Evolutionary conservation across 2,797 vertebrate species (phyloP), one percentile per base, ranked within the genome.

Genomic region (Etheostoma nigrum): DNA sequence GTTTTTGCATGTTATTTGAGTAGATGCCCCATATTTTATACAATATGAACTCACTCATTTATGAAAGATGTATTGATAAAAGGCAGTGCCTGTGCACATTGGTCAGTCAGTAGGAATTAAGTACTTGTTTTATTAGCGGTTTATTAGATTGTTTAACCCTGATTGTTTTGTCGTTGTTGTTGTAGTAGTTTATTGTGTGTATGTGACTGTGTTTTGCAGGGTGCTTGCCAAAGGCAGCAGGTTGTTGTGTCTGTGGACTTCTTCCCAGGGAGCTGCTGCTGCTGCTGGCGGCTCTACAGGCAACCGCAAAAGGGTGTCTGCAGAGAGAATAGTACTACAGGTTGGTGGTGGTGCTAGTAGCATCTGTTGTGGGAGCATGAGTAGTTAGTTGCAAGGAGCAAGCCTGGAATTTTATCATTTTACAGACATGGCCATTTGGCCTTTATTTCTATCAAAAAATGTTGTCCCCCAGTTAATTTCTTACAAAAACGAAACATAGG

Each of bases 281-380:
- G 93, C 93, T 62, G 74, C 81, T 30, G 30, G 30, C 11, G 80
- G 88, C 42, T 64, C 92, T 14, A 2, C 83, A 16, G 83, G 84
- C 61, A 89, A 86, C 70, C 96, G 94, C 83, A 97, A 92, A 90
- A 96, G 93, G 89, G 87, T 89, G 27, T 84, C 90, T 15, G 89
- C 93, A 74, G 97, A 98, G 91, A 97, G 95, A 87, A 93, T 98
- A 76, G 92, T 97, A 10, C 87, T 99, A 60, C 98, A 99, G 97
- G 98, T 99, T 73, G 11, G 83, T 44, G 55, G 0, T 19, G 8
- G 6, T 27, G 12, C 6, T 16, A 6, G 21, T 2, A 54, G 16
- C 18, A 42, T 55, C 65, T 72, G 25, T 1, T n/a, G 0, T 16
- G 4, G 36, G 36, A 25, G 18, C 16, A 40, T 49, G 4, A 1